These are phyloP conservation scores for Rhagonycha fulva DNA, from an alignment of 2,888 invertebrate genomes.

Conservation along the genomic window DNA sequence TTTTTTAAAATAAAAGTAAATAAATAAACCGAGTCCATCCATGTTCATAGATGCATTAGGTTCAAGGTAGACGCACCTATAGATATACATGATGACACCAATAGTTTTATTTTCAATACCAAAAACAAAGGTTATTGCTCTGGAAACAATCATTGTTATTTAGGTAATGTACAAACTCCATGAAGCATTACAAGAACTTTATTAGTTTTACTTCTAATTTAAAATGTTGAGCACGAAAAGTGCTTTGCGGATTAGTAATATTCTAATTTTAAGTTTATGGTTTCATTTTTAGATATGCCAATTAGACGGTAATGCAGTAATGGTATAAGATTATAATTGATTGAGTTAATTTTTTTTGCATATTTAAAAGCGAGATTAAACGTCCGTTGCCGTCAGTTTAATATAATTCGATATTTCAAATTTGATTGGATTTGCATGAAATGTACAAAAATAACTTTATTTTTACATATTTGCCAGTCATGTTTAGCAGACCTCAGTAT, in stretches of 20 bases:
- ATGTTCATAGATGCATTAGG: conserved; percentile 21
- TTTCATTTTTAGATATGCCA: background rate
- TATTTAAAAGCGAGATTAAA: background rate
- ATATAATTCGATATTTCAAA: background rate
- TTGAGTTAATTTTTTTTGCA: background rate
- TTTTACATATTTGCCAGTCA: background rate
- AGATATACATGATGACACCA: conserved; percentile 12
- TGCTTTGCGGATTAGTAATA: background rate
- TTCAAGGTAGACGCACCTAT: conserved; percentile 28
- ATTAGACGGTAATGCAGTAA: background rate
- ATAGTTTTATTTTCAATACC: conserved; percentile 10
- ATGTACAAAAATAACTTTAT: background rate
- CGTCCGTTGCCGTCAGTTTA: background rate
- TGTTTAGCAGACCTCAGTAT: background rate
- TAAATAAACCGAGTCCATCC: conserved; percentile 15
- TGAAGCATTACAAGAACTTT: background rate
- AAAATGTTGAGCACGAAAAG: background rate
- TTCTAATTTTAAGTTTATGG: background rate
- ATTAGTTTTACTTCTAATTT: background rate
- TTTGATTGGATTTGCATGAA: background rate
- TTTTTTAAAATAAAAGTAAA: background rate
- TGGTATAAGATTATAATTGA: background rate
- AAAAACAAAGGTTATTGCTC: conserved; percentile 3
- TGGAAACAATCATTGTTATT: background rate
- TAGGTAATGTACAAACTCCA: background rate